phyloP scores from a whole-genome alignment of 2,113 vertebrate species.

The Zapornia atra region DNA sequence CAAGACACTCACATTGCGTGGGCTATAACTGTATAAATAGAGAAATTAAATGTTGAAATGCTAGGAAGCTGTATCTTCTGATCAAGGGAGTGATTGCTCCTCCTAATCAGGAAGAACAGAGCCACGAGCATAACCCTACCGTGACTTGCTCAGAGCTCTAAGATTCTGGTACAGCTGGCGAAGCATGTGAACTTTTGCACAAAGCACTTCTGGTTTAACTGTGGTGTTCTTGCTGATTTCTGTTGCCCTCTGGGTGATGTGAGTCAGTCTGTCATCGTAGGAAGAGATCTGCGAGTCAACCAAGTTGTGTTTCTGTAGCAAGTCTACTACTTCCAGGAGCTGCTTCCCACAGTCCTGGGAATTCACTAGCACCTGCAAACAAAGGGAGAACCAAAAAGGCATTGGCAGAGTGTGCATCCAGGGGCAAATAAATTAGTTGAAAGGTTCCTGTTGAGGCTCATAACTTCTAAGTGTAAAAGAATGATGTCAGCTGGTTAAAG shows the following conservation, averaged over 20 bases:
- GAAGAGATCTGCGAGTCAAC: conserved; percentile 82
- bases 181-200: conserved; percentile 79
- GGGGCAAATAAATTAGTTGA: neutral
- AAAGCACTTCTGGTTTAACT: conserved; percentile 71
- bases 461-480: neutral
- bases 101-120: neutral
- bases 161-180: conserved; percentile 79
- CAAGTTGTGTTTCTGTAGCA: conserved; percentile 87
- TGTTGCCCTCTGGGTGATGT: conserved; percentile 70
- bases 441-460: neutral
- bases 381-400: neutral
- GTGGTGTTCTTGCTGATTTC: conserved; percentile 62
- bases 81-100: neutral
- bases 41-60: neutral
- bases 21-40: neutral
- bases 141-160: conserved; percentile 78
- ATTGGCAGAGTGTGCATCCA: neutral
- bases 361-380: conserved; percentile 73
- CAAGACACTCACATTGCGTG: neutral
- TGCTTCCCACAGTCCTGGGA: conserved; percentile 82
- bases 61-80: neutral
- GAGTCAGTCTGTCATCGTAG: conserved; percentile 76
- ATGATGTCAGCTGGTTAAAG: neutral
- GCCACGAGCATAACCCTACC: conserved; percentile 69
- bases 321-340: conserved; percentile 80